Evolutionary conservation across 2,797 vertebrate genomes (phyloP).

Genomic region (Anguilla anguilla): DNA sequence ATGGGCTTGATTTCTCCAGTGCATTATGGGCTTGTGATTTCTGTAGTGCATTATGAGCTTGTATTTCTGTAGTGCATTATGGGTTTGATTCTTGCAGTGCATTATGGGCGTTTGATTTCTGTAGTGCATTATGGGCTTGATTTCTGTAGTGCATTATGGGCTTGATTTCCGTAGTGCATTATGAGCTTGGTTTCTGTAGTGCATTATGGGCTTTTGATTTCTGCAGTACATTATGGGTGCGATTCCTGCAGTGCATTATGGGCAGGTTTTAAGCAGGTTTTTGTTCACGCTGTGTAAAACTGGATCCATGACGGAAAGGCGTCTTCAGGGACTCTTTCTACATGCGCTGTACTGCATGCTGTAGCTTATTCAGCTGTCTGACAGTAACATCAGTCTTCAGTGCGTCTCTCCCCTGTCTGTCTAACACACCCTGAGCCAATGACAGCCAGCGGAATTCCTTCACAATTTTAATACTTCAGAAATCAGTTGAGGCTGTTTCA

Average conservation of each 20-base stretch:
- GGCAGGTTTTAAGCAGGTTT: neutral
- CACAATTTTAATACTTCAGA: neutral
- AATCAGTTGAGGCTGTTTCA: neutral
- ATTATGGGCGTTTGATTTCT: too few relatives aligned
- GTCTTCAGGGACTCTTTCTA: slow-evolving; percentile 7
- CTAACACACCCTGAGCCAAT: slow-evolving; percentile 12
- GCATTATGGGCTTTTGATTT: neutral
- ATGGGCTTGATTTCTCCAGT: neutral
- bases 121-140: too few relatives aligned
- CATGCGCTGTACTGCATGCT: slow-evolving; percentile 21
- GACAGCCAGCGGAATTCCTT: neutral
- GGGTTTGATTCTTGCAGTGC: too few relatives aligned
- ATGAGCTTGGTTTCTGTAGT: neutral
- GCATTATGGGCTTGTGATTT: too few relatives aligned
- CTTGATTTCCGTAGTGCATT: neutral
- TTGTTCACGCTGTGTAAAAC: slow-evolving; percentile 30
- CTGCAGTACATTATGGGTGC: neutral
- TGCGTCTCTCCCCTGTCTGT: neutral
- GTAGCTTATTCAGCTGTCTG: slow-evolving; percentile 30
- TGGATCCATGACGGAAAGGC: slow-evolving; percentile 27
- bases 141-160: too few relatives aligned
- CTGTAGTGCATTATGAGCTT: too few relatives aligned
- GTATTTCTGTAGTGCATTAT: too few relatives aligned
- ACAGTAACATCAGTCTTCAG: slow-evolving; percentile 34
- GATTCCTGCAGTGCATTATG: neutral